Evolutionary conservation across 2,888 invertebrate genomes (phyloP).

Genomic region (Exephanes ischioxanthus): DNA sequence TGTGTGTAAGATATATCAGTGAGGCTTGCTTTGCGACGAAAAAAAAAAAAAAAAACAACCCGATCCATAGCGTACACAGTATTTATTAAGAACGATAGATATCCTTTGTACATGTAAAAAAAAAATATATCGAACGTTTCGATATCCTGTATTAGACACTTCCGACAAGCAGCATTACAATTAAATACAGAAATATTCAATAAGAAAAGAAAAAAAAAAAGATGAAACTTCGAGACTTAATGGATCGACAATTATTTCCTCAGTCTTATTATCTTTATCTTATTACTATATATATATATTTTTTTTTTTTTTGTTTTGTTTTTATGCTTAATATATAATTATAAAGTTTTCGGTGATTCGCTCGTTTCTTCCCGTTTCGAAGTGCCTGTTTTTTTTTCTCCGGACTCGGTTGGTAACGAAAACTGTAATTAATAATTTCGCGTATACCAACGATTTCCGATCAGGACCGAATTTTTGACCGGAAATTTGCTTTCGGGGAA

Average conservation of each 20-base stretch:
- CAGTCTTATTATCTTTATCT: not conserved
- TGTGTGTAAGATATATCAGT: slow-evolving; percentile 14
- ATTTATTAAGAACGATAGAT: slow-evolving; percentile 60
- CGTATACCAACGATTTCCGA: too few relatives aligned
- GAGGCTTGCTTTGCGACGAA: slow-evolving; percentile 36
- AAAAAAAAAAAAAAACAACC: slow-evolving; percentile 25
- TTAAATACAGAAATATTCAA: slow-evolving; percentile 37
- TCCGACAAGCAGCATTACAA: slow-evolving; percentile 29
- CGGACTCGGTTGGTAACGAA: too few relatives aligned
- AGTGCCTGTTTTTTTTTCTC: not conserved
- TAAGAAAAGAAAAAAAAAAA: not conserved
- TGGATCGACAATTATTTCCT: slow-evolving; percentile 16
- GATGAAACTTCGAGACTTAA: not conserved
- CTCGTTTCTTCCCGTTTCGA: not conserved
- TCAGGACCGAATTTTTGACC: too few relatives aligned
- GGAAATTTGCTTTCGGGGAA: too few relatives aligned
- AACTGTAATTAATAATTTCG: too few relatives aligned
- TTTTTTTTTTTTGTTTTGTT: not conserved
- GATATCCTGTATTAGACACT: slow-evolving; percentile 45
- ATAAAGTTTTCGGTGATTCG: not conserved
- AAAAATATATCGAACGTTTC: slow-evolving; percentile 19
- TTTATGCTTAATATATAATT: not conserved
- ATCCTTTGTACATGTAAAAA: slow-evolving; percentile 60
- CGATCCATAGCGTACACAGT: slow-evolving; percentile 50
- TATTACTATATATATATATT: not conserved